Evolutionary conservation across 2,797 vertebrate genomes (phyloP).

Genomic region (Bovichtus variegatus): DNA sequence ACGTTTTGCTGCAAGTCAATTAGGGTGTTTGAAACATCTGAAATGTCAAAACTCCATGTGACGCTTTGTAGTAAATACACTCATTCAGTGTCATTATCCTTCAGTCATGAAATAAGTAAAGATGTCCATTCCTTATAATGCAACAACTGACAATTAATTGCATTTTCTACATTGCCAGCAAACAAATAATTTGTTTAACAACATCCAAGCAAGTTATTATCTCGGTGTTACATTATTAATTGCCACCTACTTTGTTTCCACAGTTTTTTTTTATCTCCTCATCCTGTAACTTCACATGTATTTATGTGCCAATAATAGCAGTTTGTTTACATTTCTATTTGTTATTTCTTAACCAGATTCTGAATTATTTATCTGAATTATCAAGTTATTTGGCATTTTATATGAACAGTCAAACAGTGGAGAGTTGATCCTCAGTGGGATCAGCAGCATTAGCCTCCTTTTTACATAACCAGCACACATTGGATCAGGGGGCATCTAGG

Average conservation of each 20-base stretch:
- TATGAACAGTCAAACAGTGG: neutral
- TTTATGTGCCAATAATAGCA: neutral
- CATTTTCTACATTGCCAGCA: conserved; percentile 19
- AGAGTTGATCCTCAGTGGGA: conserved; percentile 3
- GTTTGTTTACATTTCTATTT: neutral
- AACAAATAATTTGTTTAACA: too few relatives aligned
- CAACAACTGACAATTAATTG: conserved; percentile 5
- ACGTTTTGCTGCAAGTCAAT: conserved; percentile 63
- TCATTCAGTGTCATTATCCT: too few relatives aligned
- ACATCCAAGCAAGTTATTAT: neutral
- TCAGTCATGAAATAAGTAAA: too few relatives aligned
- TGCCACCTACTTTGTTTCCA: neutral
- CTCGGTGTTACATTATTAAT: neutral
- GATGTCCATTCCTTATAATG: too few relatives aligned
- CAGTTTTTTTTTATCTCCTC: neutral
- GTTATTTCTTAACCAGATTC: neutral
- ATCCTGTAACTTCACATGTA: neutral
- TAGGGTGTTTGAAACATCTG: conserved; percentile 36
- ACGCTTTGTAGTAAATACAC: too few relatives aligned
- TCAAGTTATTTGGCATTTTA: neutral
- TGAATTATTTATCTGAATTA: neutral
- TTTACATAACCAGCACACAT: too few relatives aligned
- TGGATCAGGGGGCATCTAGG: neutral
- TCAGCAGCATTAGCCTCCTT: neutral
- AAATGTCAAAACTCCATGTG: conserved; percentile 54